A percentile compares a stretch with the other conserved stretches of the same genome.
phyloP scores from a whole-genome alignment of 2,113 vertebrate genomes.

The Leptobrachium leishanense region DNA sequence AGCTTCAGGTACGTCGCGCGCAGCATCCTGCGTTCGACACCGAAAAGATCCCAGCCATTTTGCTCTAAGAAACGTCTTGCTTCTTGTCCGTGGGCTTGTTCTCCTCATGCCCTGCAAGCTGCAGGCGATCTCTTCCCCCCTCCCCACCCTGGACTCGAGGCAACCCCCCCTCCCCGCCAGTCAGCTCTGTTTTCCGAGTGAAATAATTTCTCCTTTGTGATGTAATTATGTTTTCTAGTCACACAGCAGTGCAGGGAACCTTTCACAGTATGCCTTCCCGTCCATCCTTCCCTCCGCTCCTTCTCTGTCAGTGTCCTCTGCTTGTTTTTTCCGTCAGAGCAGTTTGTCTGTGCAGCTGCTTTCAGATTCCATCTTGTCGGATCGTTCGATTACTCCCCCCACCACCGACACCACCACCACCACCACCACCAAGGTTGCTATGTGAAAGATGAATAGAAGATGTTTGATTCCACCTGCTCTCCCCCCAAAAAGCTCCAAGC shows the following conservation, averaged over 20 bases:
- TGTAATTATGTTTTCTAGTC: constrained; percentile 77
- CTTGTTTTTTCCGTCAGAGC: constrained; percentile 28
- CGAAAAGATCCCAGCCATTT: background rate
- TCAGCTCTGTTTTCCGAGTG: constrained; percentile 53
- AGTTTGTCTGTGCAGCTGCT: constrained; percentile 37
- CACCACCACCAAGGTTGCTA: constrained; percentile 5
- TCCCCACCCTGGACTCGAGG: constrained; percentile 1
- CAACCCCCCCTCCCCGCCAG: constrained; percentile 38
- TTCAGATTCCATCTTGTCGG: constrained; percentile 37
- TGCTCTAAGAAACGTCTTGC: constrained; percentile 14
- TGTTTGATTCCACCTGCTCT: background rate
- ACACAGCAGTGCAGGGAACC: constrained; percentile 78
- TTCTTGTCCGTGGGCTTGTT: constrained; percentile 28
- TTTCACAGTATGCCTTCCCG: constrained; percentile 22
- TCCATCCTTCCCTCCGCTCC: constrained; percentile 30
- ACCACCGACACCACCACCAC: no score
- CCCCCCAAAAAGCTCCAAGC: background rate
- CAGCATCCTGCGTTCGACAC: background rate
- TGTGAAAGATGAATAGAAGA: constrained; percentile 24
- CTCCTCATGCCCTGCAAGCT: constrained; percentile 19
- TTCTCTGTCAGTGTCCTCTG: constrained; percentile 11
- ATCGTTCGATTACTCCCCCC: background rate
- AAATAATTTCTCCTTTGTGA: constrained; percentile 55
- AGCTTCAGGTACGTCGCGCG: background rate
- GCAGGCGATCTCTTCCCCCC: background rate